These are phyloP conservation scores for Heteropelma amictum DNA, from an alignment of 2,888 invertebrate species.

Conservation along the genomic window DNA sequence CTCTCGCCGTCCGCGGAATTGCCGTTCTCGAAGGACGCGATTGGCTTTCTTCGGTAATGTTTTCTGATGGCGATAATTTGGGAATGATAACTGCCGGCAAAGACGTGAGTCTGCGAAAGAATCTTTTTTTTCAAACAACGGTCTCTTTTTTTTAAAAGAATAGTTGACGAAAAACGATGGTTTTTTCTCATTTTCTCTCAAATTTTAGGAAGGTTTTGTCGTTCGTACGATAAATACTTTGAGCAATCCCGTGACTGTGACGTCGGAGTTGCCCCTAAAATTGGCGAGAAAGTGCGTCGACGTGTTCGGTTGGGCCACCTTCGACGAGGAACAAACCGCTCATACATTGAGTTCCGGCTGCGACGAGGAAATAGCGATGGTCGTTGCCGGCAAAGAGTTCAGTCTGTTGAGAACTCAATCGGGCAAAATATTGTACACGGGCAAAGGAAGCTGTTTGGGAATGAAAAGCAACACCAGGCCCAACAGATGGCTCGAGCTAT, in stretches of 20 bases:
- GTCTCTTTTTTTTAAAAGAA: neutral
- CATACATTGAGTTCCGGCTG: conserved; percentile 79
- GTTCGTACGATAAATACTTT: conserved; percentile 86
- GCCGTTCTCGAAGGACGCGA: conserved; percentile 76
- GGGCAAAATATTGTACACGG: conserved; percentile 93
- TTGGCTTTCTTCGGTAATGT: conserved; percentile 79
- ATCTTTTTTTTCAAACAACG: conserved; percentile 2
- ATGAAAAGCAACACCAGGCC: conserved; percentile 84
- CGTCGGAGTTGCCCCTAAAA: conserved; percentile 84
- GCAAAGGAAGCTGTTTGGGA: conserved; percentile 91
- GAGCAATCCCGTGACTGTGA: conserved; percentile 80
- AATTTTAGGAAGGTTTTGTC: conserved; percentile 86
- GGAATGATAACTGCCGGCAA: conserved; percentile 89
- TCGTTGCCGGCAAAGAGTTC: conserved; percentile 94
- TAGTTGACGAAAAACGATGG: no score
- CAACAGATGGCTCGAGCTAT: conserved; percentile 83
- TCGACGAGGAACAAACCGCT: conserved; percentile 83
- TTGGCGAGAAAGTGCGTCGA: conserved; percentile 89
- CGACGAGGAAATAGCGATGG: conserved; percentile 89
- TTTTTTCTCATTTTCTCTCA: no score
- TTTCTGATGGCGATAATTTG: conserved; percentile 89
- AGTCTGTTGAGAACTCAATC: conserved; percentile 89
- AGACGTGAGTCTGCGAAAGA: conserved; percentile 81
- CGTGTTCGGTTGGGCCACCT: conserved; percentile 85
- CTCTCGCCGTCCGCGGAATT: conserved; percentile 78